These are phyloP conservation scores for Exephanes ischioxanthus DNA, from an alignment of 2,888 invertebrate species.

Conservation along the genomic window DNA sequence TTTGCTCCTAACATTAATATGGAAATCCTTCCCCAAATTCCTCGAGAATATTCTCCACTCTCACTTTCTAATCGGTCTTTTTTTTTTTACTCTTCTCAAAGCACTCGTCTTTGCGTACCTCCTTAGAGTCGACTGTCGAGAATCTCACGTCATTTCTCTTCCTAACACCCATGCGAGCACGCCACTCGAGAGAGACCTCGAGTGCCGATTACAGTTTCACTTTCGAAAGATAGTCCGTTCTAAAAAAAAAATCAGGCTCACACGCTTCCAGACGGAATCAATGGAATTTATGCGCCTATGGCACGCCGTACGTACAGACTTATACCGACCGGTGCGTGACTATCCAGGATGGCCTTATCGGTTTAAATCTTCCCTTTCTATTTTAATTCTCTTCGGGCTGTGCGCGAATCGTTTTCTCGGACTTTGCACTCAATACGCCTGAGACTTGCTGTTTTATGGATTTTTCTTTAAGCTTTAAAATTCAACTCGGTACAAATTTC, in stretches of 20 bases:
- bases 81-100: slow-evolving; percentile 45
- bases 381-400: slow-evolving; percentile 2
- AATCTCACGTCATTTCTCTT: slow-evolving; percentile 49
- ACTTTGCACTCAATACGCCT: background rate
- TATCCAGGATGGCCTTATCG: background rate
- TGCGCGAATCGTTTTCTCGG: background rate
- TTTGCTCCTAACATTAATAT: slow-evolving; percentile 23
- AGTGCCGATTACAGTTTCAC: slow-evolving; percentile 70
- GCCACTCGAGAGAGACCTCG: slow-evolving; percentile 49
- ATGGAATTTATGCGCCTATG: slow-evolving; percentile 11
- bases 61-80: slow-evolving; percentile 65
- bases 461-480: background rate
- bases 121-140: slow-evolving; percentile 33
- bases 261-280: background rate
- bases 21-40: slow-evolving; percentile 59
- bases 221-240: slow-evolving; percentile 70
- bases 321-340: slow-evolving; percentile 22
- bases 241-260: slow-evolving; percentile 33
- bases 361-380: slow-evolving; percentile 26
- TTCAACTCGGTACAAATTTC: too few relatives aligned
- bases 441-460: too few relatives aligned
- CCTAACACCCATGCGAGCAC: slow-evolving; percentile 42
- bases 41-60: slow-evolving; percentile 48
- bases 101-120: slow-evolving; percentile 36
- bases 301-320: background rate